Evolutionary conservation across 2,113 vertebrate genomes (phyloP).

Genomic region (Tautogolabrus adspersus): DNA sequence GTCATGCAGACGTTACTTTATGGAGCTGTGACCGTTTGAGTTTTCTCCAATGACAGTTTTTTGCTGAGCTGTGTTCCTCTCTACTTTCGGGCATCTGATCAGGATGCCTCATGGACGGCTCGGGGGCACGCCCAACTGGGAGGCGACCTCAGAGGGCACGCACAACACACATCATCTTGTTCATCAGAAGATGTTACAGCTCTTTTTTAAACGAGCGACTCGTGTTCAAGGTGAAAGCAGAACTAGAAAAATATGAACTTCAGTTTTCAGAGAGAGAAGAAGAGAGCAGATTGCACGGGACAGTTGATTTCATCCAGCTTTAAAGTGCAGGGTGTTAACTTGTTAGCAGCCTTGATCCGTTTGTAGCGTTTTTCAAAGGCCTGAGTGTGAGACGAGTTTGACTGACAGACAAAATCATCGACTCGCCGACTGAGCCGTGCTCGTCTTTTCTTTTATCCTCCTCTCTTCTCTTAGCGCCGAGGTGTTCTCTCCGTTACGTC

Average conservation of each 20-base stretch:
- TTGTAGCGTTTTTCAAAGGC: conserved; percentile 48
- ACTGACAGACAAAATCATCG: conserved; percentile 48
- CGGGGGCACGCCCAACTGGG: no score
- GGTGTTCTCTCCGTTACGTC: conserved; percentile 22
- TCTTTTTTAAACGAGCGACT: neutral
- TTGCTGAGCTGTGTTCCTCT: no score
- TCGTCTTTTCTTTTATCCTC: conserved; percentile 47
- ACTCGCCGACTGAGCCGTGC: conserved; percentile 29
- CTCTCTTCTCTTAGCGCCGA: conserved; percentile 28
- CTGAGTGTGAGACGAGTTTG: conserved; percentile 38
- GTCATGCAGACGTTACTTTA: no score
- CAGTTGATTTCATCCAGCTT: conserved; percentile 10
- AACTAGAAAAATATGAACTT: neutral
- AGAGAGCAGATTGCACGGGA: neutral
- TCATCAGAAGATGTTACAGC: no score
- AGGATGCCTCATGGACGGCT: no score
- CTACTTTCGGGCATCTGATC: no score
- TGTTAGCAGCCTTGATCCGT: conserved; percentile 46
- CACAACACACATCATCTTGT: no score
- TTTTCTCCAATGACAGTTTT: no score
- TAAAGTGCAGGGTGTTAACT: conserved; percentile 21
- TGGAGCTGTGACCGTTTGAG: no score
- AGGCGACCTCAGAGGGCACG: no score
- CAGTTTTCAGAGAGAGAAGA: neutral
- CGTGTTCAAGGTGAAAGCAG: neutral